Evolutionary conservation across 2,888 invertebrate species (phyloP).

Genomic region (Lutraria lutraria): DNA sequence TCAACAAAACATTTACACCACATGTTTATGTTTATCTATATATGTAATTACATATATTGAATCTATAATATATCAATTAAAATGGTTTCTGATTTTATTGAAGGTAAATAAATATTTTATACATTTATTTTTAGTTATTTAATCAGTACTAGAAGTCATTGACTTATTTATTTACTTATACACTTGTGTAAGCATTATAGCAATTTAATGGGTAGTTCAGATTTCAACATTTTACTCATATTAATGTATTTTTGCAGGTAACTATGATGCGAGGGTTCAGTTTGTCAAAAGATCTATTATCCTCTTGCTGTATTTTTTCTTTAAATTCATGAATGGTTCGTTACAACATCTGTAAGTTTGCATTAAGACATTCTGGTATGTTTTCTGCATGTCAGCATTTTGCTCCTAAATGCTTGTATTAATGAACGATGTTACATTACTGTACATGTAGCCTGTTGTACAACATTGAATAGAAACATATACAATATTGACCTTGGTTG

Average conservation of each 20-base stretch:
- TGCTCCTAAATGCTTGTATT: no score
- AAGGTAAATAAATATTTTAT: not conserved
- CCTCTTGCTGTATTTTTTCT: not conserved
- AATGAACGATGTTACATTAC: no score
- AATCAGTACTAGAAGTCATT: slow-evolving; percentile 19
- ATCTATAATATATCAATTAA: not conserved
- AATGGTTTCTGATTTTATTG: not conserved
- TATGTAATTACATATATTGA: not conserved
- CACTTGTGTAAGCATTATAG: slow-evolving; percentile 16
- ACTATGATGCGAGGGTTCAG: not conserved
- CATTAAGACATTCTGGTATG: not conserved
- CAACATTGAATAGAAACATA: no score
- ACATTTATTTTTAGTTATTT: not conserved
- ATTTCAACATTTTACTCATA: not conserved
- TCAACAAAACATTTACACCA: not conserved
- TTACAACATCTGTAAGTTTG: not conserved
- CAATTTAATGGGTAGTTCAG: not conserved
- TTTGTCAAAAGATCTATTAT: not conserved
- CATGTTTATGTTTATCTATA: not conserved
- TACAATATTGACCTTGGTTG: no score
- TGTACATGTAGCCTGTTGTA: no score
- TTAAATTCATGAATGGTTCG: not conserved
- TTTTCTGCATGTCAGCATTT: not conserved
- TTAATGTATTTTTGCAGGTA: slow-evolving; percentile 16
- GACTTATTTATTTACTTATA: not conserved